Percentiles rank a stretch among this genome's conserved stretches.
Conservation (phyloP, 2,888 invertebrate genomes). For the Lochmaea capreae region DNA sequence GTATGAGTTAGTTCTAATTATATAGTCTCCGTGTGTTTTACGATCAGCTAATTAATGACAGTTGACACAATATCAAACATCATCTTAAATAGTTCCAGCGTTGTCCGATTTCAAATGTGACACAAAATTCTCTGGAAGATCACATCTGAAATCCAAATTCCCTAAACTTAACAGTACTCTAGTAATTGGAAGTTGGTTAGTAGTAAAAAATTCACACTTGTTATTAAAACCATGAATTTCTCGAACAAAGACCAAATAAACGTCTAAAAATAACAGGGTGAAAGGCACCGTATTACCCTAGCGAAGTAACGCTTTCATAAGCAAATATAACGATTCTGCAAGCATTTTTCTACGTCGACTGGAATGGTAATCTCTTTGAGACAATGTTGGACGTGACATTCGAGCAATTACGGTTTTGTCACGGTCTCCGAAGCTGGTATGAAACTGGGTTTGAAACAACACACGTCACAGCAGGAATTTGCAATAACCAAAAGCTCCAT, state of each 20-base stretch:
- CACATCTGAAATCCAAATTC: too few species aligned
- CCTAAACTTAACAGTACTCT: not conserved
- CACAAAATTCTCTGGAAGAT: too few species aligned
- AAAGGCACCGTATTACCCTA: conserved; percentile 22
- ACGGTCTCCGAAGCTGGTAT: conserved; percentile 53
- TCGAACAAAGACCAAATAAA: not conserved
- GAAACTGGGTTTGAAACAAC: conserved; percentile 52
- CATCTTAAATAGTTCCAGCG: too few species aligned
- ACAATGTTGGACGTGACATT: conserved; percentile 55
- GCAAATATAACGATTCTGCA: conserved; percentile 35
- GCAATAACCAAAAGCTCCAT: conserved; percentile 58
- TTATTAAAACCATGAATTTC: not conserved
- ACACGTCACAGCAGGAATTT: conserved; percentile 61
- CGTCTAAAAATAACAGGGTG: not conserved
- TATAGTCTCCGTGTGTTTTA: too few species aligned
- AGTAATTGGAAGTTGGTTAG: not conserved
- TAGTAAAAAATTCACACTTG: not conserved
- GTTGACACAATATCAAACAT: too few species aligned
- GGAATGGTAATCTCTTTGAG: conserved; percentile 41
- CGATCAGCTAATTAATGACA: too few species aligned
- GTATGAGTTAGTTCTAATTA: too few species aligned
- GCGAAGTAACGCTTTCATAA: conserved; percentile 34
- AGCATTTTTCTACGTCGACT: conserved; percentile 35
- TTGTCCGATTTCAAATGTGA: too few species aligned
- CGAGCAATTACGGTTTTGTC: conserved; percentile 61